These are phyloP conservation scores for Drosophila parthenogenetica DNA, from an alignment of 2,888 invertebrate species.

Conservation along the genomic window DNA sequence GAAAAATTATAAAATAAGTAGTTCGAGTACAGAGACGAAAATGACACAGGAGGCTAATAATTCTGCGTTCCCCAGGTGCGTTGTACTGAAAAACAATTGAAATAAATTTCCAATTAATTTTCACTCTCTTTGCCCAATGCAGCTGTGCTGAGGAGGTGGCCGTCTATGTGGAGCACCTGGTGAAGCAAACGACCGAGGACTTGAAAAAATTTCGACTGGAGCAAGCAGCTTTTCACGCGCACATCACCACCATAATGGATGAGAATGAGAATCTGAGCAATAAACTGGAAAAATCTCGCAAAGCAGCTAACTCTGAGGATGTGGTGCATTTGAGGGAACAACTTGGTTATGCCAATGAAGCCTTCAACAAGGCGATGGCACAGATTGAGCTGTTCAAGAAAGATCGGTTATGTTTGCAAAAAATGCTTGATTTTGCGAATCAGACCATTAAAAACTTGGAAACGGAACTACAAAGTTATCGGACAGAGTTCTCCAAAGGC, in stretches of 20 bases:
- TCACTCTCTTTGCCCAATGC: neutral
- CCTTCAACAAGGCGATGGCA: slow-evolving; percentile 82
- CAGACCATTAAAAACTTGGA: slow-evolving; percentile 89
- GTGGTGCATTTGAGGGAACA: slow-evolving; percentile 55
- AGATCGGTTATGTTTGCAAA: slow-evolving; percentile 89
- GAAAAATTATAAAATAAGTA: slow-evolving; percentile 7
- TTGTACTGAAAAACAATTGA: neutral
- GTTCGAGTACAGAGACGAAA: neutral
- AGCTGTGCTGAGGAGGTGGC: slow-evolving; percentile 61
- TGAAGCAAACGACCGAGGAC: slow-evolving; percentile 75
- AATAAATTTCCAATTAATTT: neutral
- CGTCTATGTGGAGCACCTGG: slow-evolving; percentile 72
- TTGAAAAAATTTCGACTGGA: slow-evolving; percentile 76
- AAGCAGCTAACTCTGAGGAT: slow-evolving; percentile 35
- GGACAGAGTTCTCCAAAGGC: slow-evolving; percentile 63
- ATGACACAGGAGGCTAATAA: slow-evolving; percentile 62
- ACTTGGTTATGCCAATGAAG: slow-evolving; percentile 75
- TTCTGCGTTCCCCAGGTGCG: slow-evolving; percentile 40
- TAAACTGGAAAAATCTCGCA: slow-evolving; percentile 65
- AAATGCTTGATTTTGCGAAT: slow-evolving; percentile 89
- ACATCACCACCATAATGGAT: slow-evolving; percentile 80
- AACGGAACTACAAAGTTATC: slow-evolving; percentile 87
- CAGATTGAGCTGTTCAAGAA: slow-evolving; percentile 84
- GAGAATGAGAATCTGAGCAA: slow-evolving; percentile 82
- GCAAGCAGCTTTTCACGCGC: slow-evolving; percentile 76